Evolutionary conservation across 2,113 vertebrate genomes (phyloP), one percentile per base, ranked within the genome.

Genomic region (Azemiops feae): DNA sequence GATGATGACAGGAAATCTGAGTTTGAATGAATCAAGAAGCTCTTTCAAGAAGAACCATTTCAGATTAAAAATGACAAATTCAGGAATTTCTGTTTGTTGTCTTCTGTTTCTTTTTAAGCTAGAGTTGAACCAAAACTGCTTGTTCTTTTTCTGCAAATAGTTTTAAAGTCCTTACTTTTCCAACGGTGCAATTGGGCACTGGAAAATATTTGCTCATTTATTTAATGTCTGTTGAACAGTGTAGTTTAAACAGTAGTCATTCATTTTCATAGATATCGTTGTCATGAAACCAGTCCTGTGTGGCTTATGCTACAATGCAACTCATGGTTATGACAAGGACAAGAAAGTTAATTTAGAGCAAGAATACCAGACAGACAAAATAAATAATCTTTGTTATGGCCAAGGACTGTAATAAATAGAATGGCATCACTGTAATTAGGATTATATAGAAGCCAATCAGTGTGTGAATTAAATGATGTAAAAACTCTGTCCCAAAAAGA

Each of bases 1-100:
- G 69, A 87, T 96, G 95, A 92, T 96, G 96, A 95, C 94, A 96
- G 95, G 95, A 96, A 95, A 96, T 94, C 95, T 96, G 12, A 53
- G 50, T 53, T 18, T 74, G 16, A 74, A 39, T n/a, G 18, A 69
- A 69, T 20, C 54, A 74, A 74, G 11, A 34, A n/a, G 10, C 60
- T 53, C 47, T 23, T 90, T 14, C 16, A 34, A 53, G 34, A 50
- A n/a, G 16, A 34, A 90, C 16, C 50, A 34, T 30, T 34, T 4
- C 18, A 74, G 60, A 74, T 8, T 74, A 50, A 39, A 69, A n/a
- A 90, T 47, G 58, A 53, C 16, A 69, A 69, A n/a, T 90, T n/a
- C 23, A 39, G 60, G 20, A 39, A 53, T 47, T n/a, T 27, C 43
- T 47, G 8, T 30, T n/a, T 64, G 43, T 55, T 27, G 16, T 47